Evolutionary conservation across 2,888 invertebrate species (phyloP).

Genomic region (Spisula subtruncata): DNA sequence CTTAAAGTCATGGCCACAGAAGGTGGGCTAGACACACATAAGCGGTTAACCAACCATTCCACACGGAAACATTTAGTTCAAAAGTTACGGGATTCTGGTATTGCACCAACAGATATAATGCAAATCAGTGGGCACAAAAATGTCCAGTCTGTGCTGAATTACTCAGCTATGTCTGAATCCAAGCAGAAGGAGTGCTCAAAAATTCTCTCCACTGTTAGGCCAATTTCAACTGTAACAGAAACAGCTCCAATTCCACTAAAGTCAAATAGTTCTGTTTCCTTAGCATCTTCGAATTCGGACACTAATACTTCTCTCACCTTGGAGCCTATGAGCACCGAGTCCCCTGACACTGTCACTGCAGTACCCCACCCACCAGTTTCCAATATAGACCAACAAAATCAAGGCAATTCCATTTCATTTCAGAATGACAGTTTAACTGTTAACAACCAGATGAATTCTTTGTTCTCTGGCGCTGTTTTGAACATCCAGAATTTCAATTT

Average conservation of each 20-base stretch:
- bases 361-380: slow-evolving; percentile 25
- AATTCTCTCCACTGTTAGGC: slow-evolving; percentile 42
- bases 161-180: slow-evolving; percentile 56
- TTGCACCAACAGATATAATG: slow-evolving; percentile 61
- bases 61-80: slow-evolving; percentile 48
- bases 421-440: background rate
- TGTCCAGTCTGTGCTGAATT: slow-evolving; percentile 57
- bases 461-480: slow-evolving; percentile 51
- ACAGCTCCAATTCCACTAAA: background rate
- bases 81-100: slow-evolving; percentile 48
- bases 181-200: slow-evolving; percentile 55
- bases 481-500: slow-evolving; percentile 47
- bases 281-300: background rate
- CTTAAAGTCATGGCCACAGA: slow-evolving; percentile 57
- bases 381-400: background rate
- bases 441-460: slow-evolving; percentile 35
- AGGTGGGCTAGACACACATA: slow-evolving; percentile 42
- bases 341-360: no score
- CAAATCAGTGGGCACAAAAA: slow-evolving; percentile 64
- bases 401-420: slow-evolving; percentile 21
- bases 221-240: slow-evolving; percentile 29
- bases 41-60: slow-evolving; percentile 52
- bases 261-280: slow-evolving; percentile 15
- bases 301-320: background rate
- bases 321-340: background rate